Percentiles rank a stretch among this genome's conserved stretches.
These are phyloP conservation scores for Crotalus horridus DNA, from an alignment of 2,113 vertebrate genomes.

Conservation along the genomic window DNA sequence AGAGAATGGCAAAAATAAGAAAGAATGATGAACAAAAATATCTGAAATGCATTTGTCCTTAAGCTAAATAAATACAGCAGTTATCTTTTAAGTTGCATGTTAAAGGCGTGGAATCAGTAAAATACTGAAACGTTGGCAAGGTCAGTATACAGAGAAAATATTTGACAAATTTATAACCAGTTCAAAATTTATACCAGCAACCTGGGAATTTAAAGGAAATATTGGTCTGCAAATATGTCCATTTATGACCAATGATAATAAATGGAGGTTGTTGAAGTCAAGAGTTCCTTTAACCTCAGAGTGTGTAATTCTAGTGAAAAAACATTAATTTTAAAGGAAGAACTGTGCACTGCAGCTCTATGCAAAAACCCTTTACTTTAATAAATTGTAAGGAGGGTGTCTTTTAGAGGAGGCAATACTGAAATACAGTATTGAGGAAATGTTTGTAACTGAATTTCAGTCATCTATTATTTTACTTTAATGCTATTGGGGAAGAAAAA, in stretches of 20 bases:
- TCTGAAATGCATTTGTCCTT: conserved; percentile 38
- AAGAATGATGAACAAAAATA: conserved; percentile 26
- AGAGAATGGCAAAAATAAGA: conserved; percentile 40
- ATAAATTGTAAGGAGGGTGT: fast-evolving
- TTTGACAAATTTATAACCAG: conserved; percentile 4
- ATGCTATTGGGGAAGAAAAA: neutral
- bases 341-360: neutral
- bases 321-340: neutral
- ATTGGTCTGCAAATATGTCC: conserved; percentile 16
- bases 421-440: fast-evolving
- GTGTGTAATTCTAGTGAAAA: neutral
- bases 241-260: conserved; percentile 22
- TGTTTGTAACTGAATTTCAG: fast-evolving
- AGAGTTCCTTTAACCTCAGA: conserved; percentile 14
- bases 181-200: neutral
- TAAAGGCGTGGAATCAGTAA: conserved; percentile 42
- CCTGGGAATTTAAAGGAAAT: conserved; percentile 32
- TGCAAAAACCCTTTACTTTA: fast-evolving
- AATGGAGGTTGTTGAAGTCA: conserved; percentile 19
- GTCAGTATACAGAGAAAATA: conserved; percentile 36
- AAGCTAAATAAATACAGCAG: conserved; percentile 55
- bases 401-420: neutral
- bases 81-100: conserved; percentile 44
- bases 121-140: neutral
- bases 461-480: neutral